Evolutionary conservation across 2,797 vertebrate genomes (phyloP).

Genomic region (Calcarius lapponicus): DNA sequence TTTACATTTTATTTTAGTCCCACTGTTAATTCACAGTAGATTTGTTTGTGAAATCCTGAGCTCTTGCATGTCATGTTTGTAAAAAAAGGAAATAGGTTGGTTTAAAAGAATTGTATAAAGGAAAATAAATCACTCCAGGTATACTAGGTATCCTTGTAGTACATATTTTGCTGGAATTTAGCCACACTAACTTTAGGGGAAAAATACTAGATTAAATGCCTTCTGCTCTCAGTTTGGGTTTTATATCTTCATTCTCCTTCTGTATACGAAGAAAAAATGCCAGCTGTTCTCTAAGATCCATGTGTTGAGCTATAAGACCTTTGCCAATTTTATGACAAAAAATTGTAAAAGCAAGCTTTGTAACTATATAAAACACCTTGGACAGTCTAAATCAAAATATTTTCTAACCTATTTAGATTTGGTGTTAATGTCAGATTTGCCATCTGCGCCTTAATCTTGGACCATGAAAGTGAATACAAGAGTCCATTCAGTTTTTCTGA

Average conservation of each 20-base stretch:
- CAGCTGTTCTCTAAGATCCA: neutral
- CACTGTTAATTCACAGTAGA: neutral
- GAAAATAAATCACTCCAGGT: neutral
- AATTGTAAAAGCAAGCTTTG: neutral
- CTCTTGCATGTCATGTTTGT: neutral
- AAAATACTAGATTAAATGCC: neutral
- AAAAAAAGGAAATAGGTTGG: neutral
- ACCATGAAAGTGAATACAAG: neutral
- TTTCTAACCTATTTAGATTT: neutral
- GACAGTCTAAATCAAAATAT: neutral
- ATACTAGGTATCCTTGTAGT: neutral
- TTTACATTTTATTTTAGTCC: neutral
- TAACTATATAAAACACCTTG: neutral
- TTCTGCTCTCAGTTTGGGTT: neutral
- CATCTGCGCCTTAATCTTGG: neutral
- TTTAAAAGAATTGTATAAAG: neutral
- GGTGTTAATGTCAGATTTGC: neutral
- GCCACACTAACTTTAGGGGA: neutral
- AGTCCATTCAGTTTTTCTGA: neutral
- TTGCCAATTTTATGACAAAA: neutral
- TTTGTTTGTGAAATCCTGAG: neutral
- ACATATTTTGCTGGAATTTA: neutral
- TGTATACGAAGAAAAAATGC: neutral
- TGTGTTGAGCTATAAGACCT: neutral
- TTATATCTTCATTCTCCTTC: neutral